Evolutionary conservation across 1,140 invertebrate species (phyloP).

Genomic region (Drosophila ohnishii): DNA sequence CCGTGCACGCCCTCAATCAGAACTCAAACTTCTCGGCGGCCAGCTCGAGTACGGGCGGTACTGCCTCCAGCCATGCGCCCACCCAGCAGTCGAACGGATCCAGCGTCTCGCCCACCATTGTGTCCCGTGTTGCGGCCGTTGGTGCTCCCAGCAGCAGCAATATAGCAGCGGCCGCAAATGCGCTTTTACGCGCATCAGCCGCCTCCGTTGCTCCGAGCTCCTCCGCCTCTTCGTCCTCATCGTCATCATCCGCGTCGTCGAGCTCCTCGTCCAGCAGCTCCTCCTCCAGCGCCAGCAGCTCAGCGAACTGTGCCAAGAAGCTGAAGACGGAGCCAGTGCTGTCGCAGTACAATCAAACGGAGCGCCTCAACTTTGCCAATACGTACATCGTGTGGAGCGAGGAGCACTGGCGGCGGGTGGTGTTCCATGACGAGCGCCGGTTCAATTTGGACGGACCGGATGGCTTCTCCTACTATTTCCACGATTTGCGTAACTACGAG

Average conservation of each 20-base stretch:
- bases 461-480: conserved; percentile 82
- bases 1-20: conserved; percentile 77
- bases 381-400: conserved; percentile 79
- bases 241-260: conserved; percentile 57
- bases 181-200: conserved; percentile 59
- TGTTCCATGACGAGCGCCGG: conserved; percentile 82
- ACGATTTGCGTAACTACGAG: conserved; percentile 82
- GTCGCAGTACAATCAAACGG: conserved; percentile 77
- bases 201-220: conserved; percentile 40
- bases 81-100: conserved; percentile 79
- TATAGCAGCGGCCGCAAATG: conserved; percentile 69
- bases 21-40: conserved; percentile 81
- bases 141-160: conserved; percentile 57
- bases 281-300: conserved; percentile 37
- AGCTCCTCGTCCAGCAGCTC: conserved; percentile 51
- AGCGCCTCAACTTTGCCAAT: conserved; percentile 78
- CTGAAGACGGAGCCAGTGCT: conserved; percentile 76
- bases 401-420: conserved; percentile 76
- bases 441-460: conserved; percentile 83
- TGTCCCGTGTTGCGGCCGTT: conserved; percentile 31
- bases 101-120: conserved; percentile 74
- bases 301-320: conserved; percentile 77
- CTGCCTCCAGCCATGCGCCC: conserved; percentile 79
- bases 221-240: conserved; percentile 60
- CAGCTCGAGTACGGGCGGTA: conserved; percentile 77